These are phyloP conservation scores for Melanogrammus aeglefinus DNA, from an alignment of 2,797 vertebrate genomes.

Conservation along the genomic window DNA sequence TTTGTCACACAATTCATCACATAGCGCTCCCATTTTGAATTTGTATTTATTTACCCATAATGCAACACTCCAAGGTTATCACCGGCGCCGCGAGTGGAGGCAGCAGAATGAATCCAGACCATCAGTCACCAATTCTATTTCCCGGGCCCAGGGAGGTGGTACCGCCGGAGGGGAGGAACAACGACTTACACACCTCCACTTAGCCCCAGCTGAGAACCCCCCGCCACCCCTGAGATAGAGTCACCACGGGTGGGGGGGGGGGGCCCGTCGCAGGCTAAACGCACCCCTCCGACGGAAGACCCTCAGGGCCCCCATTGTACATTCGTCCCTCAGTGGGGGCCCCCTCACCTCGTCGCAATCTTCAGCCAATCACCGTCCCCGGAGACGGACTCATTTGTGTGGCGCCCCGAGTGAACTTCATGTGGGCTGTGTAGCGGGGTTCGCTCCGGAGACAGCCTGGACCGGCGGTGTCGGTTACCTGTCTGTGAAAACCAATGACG, in stretches of 20 bases:
- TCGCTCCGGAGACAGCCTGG: conserved; percentile 47
- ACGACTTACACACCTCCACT: conserved; percentile 76
- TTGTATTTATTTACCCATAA: conserved; percentile 41
- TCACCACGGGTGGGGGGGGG: conserved; percentile 71
- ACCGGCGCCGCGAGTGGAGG: conserved; percentile 51
- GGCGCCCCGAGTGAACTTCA: conserved; percentile 56
- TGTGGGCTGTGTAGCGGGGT: conserved; percentile 53
- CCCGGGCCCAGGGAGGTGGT: conserved; percentile 67
- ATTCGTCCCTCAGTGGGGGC: conserved; percentile 74
- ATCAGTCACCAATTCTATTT: conserved; percentile 74
- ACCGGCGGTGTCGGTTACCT: conserved; percentile 32
- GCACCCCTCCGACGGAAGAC: conserved; percentile 59
- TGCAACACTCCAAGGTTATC: conserved; percentile 68
- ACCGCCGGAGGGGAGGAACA: conserved; percentile 71
- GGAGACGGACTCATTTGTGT: conserved; percentile 68
- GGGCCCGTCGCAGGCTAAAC: conserved; percentile 69
- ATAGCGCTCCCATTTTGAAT: neutral
- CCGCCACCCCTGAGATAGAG: conserved; percentile 75
- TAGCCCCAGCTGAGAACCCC: conserved; percentile 74
- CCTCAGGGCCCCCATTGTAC: conserved; percentile 70
- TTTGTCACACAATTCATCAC: neutral
- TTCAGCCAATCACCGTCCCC: conserved; percentile 63
- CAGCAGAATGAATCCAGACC: conserved; percentile 60
- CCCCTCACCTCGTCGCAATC: conserved; percentile 63
- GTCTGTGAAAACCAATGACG: conserved; percentile 31